Conservation (phyloP, 2,888 invertebrate genomes). For the Acronicta alni region DNA sequence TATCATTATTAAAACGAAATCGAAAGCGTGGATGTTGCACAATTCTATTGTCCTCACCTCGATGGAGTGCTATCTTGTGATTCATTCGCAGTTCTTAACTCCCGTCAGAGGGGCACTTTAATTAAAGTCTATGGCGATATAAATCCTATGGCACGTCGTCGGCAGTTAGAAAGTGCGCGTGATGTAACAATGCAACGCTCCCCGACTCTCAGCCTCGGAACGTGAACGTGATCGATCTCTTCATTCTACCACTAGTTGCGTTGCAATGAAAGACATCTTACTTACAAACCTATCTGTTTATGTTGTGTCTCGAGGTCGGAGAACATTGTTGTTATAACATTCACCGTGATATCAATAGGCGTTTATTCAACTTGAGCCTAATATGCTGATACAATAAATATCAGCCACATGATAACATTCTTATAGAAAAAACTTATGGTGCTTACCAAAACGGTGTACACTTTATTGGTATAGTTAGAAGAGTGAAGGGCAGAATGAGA, state of each 20-base stretch:
- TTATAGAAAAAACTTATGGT: neutral
- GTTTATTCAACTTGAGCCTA: neutral
- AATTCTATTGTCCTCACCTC: constrained; percentile 77
- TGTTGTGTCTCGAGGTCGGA: constrained; percentile 6
- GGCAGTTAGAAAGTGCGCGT: constrained; percentile 81
- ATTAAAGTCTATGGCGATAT: constrained; percentile 80
- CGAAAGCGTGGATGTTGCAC: constrained; percentile 77
- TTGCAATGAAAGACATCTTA: constrained; percentile 63
- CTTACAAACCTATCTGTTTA: constrained; percentile 45
- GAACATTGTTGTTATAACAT: constrained; percentile 15
- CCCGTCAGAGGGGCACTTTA: constrained; percentile 72
- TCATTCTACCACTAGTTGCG: constrained; percentile 63
- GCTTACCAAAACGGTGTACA: constrained; percentile 2
- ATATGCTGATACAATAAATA: neutral
- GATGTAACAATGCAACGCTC: constrained; percentile 78
- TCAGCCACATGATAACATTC: neutral
- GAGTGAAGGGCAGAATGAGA: constrained; percentile 27
- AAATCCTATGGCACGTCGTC: constrained; percentile 77
- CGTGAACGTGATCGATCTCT: constrained; percentile 77
- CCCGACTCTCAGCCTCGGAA: constrained; percentile 61
- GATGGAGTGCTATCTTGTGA: constrained; percentile 65
- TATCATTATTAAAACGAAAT: constrained; percentile 72
- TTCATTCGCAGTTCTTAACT: constrained; percentile 70
- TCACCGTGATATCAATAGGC: neutral
- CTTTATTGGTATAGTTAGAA: constrained; percentile 15